A percentile compares a stretch with the other conserved stretches of the same genome.
Evolutionary conservation across 2,888 invertebrate genomes (phyloP).

Genomic region (Pheosia gnoma): DNA sequence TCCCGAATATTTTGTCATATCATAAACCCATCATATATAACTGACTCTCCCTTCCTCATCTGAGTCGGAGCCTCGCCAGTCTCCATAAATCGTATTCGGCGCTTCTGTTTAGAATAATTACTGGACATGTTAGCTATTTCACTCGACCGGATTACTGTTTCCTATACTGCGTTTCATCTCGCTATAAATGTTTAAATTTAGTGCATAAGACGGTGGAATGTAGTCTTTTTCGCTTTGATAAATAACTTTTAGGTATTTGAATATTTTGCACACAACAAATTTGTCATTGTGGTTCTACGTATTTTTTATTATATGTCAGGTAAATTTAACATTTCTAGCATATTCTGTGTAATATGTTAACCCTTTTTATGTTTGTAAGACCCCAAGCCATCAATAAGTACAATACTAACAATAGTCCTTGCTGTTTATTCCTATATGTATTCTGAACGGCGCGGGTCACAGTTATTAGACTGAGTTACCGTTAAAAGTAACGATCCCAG

Average conservation of each 20-base stretch:
- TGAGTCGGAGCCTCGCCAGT: neutral
- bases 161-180: neutral
- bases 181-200: neutral
- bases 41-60: neutral
- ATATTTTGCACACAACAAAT: no score
- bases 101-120: conserved; percentile 4
- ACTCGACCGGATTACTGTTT: neutral
- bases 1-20: no score
- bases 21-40: no score
- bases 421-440: conserved; percentile 4
- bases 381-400: neutral
- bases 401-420: conserved; percentile 1
- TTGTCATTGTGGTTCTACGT: no score
- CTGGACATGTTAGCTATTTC: neutral
- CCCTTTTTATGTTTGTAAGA: no score
- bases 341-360: no score
- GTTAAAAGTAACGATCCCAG: conserved; percentile 55
- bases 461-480: conserved; percentile 37
- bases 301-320: no score
- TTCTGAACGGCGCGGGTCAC: conserved; percentile 25
- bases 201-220: neutral
- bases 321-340: no score
- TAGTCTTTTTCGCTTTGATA: neutral
- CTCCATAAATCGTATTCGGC: neutral
- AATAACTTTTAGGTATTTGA: neutral